Percentiles rank a stretch among this genome's conserved stretches.
phyloP scores from a whole-genome alignment of 1,140 invertebrate species.

The Solenopsis invicta region DNA sequence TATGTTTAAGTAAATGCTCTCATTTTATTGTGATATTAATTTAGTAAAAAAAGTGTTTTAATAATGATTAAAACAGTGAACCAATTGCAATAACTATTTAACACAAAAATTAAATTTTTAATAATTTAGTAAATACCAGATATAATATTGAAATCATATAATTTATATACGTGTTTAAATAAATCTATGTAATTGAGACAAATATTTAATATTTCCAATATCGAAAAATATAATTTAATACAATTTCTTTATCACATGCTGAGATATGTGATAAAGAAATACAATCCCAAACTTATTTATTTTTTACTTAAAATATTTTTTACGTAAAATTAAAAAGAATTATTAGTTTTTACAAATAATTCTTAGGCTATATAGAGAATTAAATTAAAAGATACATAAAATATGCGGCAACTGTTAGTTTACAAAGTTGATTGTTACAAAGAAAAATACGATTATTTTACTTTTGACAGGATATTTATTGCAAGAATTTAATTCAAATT shows the following conservation, averaged over 20 bases:
- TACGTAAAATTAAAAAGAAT: neutral
- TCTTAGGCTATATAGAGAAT: too few species aligned
- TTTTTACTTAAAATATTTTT: too few species aligned
- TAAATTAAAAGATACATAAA: neutral
- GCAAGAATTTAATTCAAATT: conserved; percentile 56
- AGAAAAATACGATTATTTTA: neutral
- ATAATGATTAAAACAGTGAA: neutral
- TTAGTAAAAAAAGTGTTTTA: too few species aligned
- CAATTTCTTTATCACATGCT: too few species aligned
- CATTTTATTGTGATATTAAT: too few species aligned
- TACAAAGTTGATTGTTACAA: neutral
- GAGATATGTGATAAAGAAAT: neutral
- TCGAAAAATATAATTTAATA: neutral
- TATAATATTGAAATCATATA: neutral
- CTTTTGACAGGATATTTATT: conserved; percentile 67
- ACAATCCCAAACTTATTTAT: too few species aligned
- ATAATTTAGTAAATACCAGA: neutral
- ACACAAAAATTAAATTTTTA: neutral
- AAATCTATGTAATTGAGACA: neutral
- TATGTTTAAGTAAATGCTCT: too few species aligned
- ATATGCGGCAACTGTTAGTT: neutral
- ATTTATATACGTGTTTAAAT: neutral
- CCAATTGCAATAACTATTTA: neutral
- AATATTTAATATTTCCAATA: neutral
- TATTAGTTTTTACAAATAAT: too few species aligned